These are phyloP conservation scores for Promerops cafer DNA, from an alignment of 2,113 vertebrate genomes.

Conservation along the genomic window DNA sequence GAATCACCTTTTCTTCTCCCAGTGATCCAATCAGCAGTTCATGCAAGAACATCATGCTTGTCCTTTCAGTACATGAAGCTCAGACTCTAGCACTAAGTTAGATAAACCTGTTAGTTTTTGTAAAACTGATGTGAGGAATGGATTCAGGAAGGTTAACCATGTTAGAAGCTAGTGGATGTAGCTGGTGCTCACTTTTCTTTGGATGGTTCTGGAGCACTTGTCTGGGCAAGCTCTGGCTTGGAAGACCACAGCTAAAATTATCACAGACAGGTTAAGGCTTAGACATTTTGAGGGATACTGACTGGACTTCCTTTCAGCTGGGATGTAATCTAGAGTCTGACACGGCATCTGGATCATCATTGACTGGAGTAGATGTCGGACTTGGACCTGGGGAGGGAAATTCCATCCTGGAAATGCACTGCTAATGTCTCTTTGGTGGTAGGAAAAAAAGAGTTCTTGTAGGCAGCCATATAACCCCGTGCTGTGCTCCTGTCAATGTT, in stretches of 20 bases:
- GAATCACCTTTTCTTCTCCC: not conserved
- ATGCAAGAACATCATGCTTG: not conserved
- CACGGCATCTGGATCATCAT: rapidly evolving
- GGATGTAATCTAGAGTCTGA: not conserved
- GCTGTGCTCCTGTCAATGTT: not conserved
- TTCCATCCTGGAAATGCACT: not conserved
- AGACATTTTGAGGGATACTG: not conserved
- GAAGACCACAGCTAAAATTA: not conserved
- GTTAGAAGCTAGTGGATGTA: not conserved
- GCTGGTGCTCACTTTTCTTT: not conserved
- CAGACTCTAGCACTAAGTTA: not conserved
- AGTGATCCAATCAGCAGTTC: not conserved
- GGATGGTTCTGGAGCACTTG: not conserved
- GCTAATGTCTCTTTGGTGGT: not conserved
- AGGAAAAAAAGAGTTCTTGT: not conserved
- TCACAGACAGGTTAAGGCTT: not conserved
- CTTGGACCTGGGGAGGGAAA: not conserved
- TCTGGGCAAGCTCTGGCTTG: not conserved
- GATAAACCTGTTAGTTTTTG: not conserved
- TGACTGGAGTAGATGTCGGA: not conserved
- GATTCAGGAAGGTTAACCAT: not conserved
- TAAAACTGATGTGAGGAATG: not conserved
- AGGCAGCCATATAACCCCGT: rapidly evolving
- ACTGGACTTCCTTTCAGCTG: not conserved
- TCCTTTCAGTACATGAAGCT: not conserved